Evolutionary conservation across 2,888 invertebrate species (phyloP).

Genomic region (Eumacrocentrus americanus): DNA sequence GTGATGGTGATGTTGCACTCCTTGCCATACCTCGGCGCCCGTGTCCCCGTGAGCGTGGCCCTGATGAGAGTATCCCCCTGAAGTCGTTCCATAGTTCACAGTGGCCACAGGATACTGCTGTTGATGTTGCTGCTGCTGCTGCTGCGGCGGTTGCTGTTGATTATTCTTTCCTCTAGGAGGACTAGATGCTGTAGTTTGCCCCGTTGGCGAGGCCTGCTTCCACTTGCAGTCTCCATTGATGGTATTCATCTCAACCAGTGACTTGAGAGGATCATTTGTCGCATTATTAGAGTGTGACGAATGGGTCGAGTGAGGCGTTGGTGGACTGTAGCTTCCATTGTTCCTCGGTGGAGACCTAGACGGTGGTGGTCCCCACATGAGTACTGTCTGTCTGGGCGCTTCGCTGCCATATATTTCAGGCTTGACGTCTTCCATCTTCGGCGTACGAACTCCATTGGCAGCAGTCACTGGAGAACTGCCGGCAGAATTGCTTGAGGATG

Average conservation of each 20-base stretch:
- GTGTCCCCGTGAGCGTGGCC: slow-evolving; percentile 60
- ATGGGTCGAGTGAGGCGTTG: slow-evolving; percentile 54
- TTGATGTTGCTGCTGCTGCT: slow-evolving; percentile 50
- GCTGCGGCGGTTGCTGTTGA: slow-evolving; percentile 55
- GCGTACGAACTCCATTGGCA: slow-evolving; percentile 65
- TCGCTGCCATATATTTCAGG: slow-evolving; percentile 63
- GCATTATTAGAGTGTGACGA: slow-evolving; percentile 52
- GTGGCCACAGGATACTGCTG: slow-evolving; percentile 54
- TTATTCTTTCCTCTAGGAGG: slow-evolving; percentile 53
- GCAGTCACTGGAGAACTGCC: slow-evolving; percentile 70
- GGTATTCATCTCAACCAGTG: slow-evolving; percentile 63
- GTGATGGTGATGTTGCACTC: slow-evolving; percentile 65
- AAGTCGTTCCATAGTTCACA: slow-evolving; percentile 51
- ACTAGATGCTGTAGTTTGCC: slow-evolving; percentile 50
- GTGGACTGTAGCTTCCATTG: slow-evolving; percentile 58
- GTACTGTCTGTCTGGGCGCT: slow-evolving; percentile 83
- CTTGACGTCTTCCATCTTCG: slow-evolving; percentile 69
- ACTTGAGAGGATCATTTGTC: slow-evolving; percentile 61
- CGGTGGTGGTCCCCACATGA: slow-evolving; percentile 82
- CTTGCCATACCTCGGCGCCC: slow-evolving; percentile 70
- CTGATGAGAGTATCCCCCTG: slow-evolving; percentile 51
- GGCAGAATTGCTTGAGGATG: slow-evolving; percentile 67
- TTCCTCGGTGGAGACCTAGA: slow-evolving; percentile 56
- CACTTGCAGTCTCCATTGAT: slow-evolving; percentile 63
- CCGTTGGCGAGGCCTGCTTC: slow-evolving; percentile 58